Conservation (phyloP, 2,113 vertebrate species). For the Tragulus kanchil region DNA sequence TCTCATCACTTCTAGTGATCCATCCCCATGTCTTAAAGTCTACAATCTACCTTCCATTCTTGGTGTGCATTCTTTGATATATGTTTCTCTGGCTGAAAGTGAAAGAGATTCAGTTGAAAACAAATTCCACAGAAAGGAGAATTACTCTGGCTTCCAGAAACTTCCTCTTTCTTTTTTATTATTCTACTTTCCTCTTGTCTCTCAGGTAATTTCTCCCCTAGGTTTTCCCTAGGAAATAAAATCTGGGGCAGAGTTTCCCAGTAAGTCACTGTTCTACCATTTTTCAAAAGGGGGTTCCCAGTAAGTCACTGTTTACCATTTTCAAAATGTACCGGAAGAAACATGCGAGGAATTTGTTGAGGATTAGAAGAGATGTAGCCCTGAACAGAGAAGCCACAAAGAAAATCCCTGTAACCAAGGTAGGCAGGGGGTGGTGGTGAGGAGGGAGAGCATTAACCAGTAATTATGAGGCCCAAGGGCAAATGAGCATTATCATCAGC, state of each 20-base stretch:
- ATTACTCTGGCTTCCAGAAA: neutral
- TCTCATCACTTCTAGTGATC: neutral
- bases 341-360: neutral
- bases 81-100: neutral
- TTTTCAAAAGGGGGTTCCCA: no score
- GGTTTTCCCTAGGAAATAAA: no score
- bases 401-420: neutral
- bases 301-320: neutral
- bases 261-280: no score
- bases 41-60: neutral
- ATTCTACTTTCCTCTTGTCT: neutral
- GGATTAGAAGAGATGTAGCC: neutral
- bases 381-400: neutral
- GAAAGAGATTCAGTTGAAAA: neutral
- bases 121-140: neutral
- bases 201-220: no score
- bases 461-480: neutral
- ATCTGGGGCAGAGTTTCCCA: no score
- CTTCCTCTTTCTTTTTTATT: neutral
- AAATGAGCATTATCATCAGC: neutral
- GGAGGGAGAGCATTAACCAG: neutral
- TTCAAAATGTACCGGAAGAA: neutral
- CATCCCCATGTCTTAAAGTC: neutral
- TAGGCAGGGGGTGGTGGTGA: rapidly evolving
- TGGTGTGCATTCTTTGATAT: neutral